These are phyloP conservation scores for Oreortyx pictus DNA, from an alignment of 2,797 vertebrate genomes.

Conservation along the genomic window DNA sequence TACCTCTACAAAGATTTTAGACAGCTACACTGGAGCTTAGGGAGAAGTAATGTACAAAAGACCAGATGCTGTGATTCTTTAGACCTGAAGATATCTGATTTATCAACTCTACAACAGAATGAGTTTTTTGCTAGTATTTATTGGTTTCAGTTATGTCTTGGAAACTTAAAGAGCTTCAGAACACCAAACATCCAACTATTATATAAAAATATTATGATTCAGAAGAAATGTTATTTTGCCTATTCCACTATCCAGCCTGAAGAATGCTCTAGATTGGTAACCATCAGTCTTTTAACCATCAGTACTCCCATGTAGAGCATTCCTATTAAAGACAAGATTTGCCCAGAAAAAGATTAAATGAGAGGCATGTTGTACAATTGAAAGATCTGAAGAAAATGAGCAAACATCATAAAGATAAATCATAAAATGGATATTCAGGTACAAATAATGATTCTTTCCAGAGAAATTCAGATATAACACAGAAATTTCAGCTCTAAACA, in stretches of 20 bases:
- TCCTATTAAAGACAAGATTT: background rate
- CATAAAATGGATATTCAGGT: background rate
- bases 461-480: background rate
- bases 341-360: fast-evolving
- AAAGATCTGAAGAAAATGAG: background rate
- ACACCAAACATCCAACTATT: background rate
- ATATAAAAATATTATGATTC: background rate
- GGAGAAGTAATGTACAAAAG: background rate
- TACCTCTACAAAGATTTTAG: background rate
- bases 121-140: background rate
- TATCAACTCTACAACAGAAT: background rate
- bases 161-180: background rate
- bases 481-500: background rate
- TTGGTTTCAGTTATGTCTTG: background rate
- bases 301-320: background rate
- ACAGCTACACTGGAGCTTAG: background rate
- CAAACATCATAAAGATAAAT: background rate
- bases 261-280: background rate
- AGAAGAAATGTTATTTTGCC: background rate
- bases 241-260: background rate
- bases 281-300: background rate
- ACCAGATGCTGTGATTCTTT: background rate
- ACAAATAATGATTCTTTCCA: background rate
- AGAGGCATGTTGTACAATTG: fast-evolving
- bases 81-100: background rate